Base-by-base conservation (phyloP, 1,140 invertebrate genomes). In the Pomacea maculata region DNA sequence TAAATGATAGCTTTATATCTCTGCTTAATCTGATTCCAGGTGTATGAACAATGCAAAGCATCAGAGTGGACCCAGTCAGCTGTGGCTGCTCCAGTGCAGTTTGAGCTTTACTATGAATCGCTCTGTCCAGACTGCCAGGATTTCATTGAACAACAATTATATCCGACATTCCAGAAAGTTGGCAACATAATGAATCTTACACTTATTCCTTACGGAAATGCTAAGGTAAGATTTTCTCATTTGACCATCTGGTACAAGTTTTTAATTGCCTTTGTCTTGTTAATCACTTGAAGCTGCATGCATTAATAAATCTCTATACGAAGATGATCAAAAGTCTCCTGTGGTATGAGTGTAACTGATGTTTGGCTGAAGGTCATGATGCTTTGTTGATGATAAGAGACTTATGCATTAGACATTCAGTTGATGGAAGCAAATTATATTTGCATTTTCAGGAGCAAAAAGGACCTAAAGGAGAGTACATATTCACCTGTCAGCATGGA, bases 21-120 rank as follows among this genome's bases (percentile, higher is more conserved):
- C 17, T 65, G n/a, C 3, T n/a, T 65, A n/a, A 17, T 65, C 2
- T 65, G 64, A 65, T 17, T 65, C n/a, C 80, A 90, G 89, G 89
- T 90, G 25, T 81, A 81, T 19, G 80, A 88, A n/a, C 88, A 89
- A 78, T 90, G 90, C 82, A 80, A 83, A 67, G 55, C 45, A 77
- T 76, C 55, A 11, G 79, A 79, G 65, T 85, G 86, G 65, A 78
- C 55, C 14, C 21, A 67, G 45, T 25, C 52, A 9, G 14, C 63
- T 15, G 21, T 80, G 29, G 75, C 73, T 52, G 81, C 81, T 0
- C 79, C 65, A 7, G 91, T 93, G 3, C 85, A 92, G 86, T 92
- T 98, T 17, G 94, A 94, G 73, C 94, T 98, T n/a, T 98, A 96
- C 89, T 98, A 97, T 92, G 97, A 98, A 91, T 95, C 96, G 9